Evolutionary conservation across 35 echinoderm and acorn worm species (phyloP), one percentile per base, ranked within the genome.

Genomic region (Stichopus chloronotus): DNA sequence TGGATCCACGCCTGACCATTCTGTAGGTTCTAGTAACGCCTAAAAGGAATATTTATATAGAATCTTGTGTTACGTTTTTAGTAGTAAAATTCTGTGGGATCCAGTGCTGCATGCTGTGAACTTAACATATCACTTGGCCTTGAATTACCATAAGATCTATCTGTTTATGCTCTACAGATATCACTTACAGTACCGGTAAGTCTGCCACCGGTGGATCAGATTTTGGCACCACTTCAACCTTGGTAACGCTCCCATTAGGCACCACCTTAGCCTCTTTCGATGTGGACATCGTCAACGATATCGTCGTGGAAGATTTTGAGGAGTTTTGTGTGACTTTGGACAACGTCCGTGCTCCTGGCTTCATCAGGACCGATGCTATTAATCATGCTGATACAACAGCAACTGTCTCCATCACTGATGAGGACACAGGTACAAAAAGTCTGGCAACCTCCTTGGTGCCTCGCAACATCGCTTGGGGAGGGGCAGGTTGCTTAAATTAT

Each of bases 281-380:
- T 87, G 59, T 87, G 20, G 11, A 7, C 5, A 87, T 87, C 19
- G 84, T 14, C 9, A 87, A 87, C 56, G 59, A 87, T 11, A 20
- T 58, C 9, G 56, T 63, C 7, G 84, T 87, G 52, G 84, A 87
- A 11, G 84, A 87, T 87, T 12, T 65, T 25, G 84, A 87, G 84
- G 59, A 56, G n/a, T 87, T 87, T 16, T 87, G 84, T 59, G 84
- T 87, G 7, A n/a, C 4, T 21, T 57, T 87, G 7, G 59, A 58
- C 56, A 19, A 20, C 30, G 19, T 87, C 5, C n/a, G 10, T 60
- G n/a, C 59, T 16, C 84, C 84, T 30, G 20, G 52, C 11, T 87
- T 58, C 22, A 82, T 53, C 8, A 25, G 79, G 79, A 53, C 79
- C 25, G 79, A 14, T 8, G 79, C 22, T 7, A 53, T 43, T 7